Conservation (phyloP, 2,113 vertebrate genomes). For the Hyla sarda region DNA sequence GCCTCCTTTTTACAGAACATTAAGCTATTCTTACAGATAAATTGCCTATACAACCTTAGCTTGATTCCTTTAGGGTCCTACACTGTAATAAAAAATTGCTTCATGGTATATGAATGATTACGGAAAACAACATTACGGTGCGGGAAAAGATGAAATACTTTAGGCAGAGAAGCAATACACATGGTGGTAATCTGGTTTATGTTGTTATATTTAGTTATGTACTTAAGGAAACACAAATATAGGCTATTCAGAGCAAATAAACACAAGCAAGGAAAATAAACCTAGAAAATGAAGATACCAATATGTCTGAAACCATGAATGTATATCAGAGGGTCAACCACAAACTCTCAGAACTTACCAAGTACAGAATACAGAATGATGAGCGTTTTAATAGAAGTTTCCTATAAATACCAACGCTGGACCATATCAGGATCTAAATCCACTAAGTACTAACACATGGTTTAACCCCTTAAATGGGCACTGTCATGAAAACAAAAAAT, state of each 20-base stretch:
- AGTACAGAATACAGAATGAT: too few species aligned
- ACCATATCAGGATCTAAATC: background rate
- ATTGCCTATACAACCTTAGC: background rate
- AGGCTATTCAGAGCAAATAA: background rate
- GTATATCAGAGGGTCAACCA: background rate
- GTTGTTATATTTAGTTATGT: background rate
- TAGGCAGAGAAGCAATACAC: background rate
- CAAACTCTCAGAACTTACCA: too few species aligned
- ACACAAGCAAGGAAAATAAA: background rate
- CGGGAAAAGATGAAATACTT: background rate
- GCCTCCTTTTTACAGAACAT: background rate
- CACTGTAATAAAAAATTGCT: background rate
- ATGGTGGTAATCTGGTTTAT: background rate
- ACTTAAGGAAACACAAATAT: background rate
- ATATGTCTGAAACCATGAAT: too few species aligned
- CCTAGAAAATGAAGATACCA: background rate
- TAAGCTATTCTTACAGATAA: background rate
- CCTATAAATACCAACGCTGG: background rate
- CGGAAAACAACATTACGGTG: background rate
- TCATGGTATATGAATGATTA: too few species aligned
- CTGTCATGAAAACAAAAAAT: too few species aligned
- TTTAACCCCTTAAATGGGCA: too few species aligned
- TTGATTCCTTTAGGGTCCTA: background rate
- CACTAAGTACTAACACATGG: background rate
- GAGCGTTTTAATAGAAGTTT: too few species aligned